These are phyloP conservation scores for zebrafish (Danio rerio) DNA, from an alignment of 2,113 vertebrate species.

Conservation along the genomic window GRCz12tu NC_133181.1:26988001-26988500, in stretches of 20 bases:
- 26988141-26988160: no score
- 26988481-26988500: constrained; percentile 70
- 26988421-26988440: constrained; percentile 69
- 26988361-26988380: constrained; percentile 16
- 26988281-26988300: neutral
- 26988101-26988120: no score
- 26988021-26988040: no score
- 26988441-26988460: constrained; percentile 61
- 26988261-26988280: neutral
- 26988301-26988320: constrained; percentile 60
- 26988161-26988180: no score
- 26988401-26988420: constrained; percentile 55
- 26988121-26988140: no score
- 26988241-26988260: neutral
- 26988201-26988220: no score
- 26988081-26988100: no score
- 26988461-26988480: constrained; percentile 64
- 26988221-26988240: no score
- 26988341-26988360: constrained; percentile 53
- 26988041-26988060: no score
- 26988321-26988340: constrained; percentile 50
- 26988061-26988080: no score
- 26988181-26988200: no score
- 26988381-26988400: constrained; percentile 51
- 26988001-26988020: no score